Evolutionary conservation across 2,797 vertebrate genomes (phyloP).

Genomic region (Eutrigla gurnardus): DNA sequence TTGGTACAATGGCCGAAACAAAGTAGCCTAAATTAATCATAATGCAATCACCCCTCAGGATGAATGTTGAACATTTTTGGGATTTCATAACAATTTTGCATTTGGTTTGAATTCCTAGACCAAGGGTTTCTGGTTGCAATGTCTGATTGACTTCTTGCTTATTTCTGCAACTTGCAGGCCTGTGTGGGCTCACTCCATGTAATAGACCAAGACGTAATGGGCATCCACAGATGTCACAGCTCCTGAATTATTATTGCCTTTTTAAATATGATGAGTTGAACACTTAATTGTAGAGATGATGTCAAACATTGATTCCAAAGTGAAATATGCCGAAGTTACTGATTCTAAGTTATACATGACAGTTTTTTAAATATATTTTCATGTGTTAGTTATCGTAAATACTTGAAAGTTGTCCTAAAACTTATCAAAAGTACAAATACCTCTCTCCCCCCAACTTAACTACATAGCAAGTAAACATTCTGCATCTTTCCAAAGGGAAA

Average conservation of each 20-base stretch:
- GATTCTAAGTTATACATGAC: conserved; percentile 14
- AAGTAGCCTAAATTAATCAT: conserved; percentile 1
- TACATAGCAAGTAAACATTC: conserved; percentile 29
- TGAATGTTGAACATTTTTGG: background rate
- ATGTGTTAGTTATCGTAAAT: conserved; percentile 29
- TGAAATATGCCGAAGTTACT: conserved; percentile 26
- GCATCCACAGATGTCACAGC: conserved; percentile 40
- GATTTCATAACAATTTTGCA: background rate
- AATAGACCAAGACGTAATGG: conserved; percentile 13
- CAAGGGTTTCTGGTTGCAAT: background rate
- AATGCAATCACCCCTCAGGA: background rate
- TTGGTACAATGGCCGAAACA: conserved; percentile 8
- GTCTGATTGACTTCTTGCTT: background rate
- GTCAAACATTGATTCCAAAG: conserved; percentile 27
- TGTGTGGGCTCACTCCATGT: background rate
- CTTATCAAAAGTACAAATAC: conserved; percentile 32
- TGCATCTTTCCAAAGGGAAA: conserved; percentile 46
- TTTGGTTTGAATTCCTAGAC: background rate
- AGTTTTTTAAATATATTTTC: background rate
- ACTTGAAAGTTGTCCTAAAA: conserved; percentile 53
- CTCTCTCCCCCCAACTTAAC: conserved; percentile 8
- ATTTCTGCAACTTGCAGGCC: conserved; percentile 20
- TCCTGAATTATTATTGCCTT: conserved; percentile 23
- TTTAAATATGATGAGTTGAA: conserved; percentile 22
- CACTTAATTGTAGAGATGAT: conserved; percentile 14